Percentiles rank a stretch among this genome's conserved stretches.
These are phyloP conservation scores for Dermochelys coriacea DNA, from an alignment of 2,797 vertebrate species.

Conservation along the genomic window DNA sequence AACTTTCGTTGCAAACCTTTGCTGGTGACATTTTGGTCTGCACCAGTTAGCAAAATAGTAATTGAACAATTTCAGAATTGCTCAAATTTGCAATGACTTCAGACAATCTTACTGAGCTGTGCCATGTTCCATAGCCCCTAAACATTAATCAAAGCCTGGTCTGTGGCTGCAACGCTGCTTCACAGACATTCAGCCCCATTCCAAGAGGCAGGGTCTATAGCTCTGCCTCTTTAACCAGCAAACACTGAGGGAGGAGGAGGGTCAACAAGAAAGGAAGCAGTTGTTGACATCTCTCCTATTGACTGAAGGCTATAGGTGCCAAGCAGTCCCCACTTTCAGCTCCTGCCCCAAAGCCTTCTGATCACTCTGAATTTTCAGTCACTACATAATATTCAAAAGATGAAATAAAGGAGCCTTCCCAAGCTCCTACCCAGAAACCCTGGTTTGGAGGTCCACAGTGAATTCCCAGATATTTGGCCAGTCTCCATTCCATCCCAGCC, in stretches of 20 bases:
- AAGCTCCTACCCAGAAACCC: not conserved
- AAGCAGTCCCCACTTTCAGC: not conserved
- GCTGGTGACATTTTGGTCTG: not conserved
- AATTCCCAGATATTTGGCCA: not conserved
- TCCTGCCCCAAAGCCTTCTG: not conserved
- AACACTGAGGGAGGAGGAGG: not conserved
- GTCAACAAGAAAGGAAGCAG: not conserved
- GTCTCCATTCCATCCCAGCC: not conserved
- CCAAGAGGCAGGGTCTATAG: not conserved
- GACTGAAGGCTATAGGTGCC: accelerated
- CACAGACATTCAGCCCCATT: not conserved
- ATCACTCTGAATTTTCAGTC: not conserved
- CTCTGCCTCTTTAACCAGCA: not conserved
- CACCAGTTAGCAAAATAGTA: not conserved
- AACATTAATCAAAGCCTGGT: not conserved
- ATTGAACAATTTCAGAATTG: not conserved
- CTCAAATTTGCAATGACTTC: not conserved
- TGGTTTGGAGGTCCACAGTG: not conserved
- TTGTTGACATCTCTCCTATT: accelerated
- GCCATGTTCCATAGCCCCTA: not conserved
- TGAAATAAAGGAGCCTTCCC: not conserved
- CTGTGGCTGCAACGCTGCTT: not conserved
- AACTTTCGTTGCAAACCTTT: not conserved
- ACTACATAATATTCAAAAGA: not conserved
- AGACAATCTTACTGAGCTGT: not conserved